Evolutionary conservation across 1,140 invertebrate species (phyloP).

Genomic region (Drosophila mojavensis): DNA sequence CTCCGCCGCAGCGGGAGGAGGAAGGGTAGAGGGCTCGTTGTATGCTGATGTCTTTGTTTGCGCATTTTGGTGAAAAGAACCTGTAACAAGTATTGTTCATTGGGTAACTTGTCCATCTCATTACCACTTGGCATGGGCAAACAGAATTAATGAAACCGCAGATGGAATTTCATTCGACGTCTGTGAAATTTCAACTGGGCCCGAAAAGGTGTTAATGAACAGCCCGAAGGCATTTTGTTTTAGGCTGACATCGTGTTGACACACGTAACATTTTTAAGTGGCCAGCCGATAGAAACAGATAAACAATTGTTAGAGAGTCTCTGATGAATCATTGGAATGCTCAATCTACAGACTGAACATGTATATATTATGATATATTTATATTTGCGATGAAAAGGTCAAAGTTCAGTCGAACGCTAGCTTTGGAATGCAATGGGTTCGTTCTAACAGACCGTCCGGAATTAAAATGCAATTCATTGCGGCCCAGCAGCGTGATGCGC

Average conservation of each 20-base stretch:
- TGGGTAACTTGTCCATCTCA: constrained; percentile 49
- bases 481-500: constrained; percentile 54
- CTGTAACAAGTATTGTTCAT: constrained; percentile 60
- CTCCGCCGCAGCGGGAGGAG: background rate
- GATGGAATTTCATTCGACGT: constrained; percentile 64
- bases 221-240: constrained; percentile 72
- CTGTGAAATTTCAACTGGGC: constrained; percentile 63
- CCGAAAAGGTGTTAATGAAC: constrained; percentile 78
- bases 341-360: constrained; percentile 12
- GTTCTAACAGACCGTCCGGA: constrained; percentile 48
- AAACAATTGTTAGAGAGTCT: constrained; percentile 67
- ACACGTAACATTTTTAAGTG: constrained; percentile 67
- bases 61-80: constrained; percentile 44
- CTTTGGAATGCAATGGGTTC: constrained; percentile 29
- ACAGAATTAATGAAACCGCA: constrained; percentile 80
- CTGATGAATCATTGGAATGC: constrained; percentile 44
- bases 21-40: background rate
- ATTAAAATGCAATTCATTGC: constrained; percentile 80
- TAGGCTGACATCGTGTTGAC: constrained; percentile 68
- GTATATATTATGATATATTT: constrained; percentile 15
- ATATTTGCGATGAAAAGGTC: constrained; percentile 53
- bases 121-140: constrained; percentile 66
- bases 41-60: constrained; percentile 44
- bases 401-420: constrained; percentile 20
- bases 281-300: constrained; percentile 31